phyloP scores from a whole-genome alignment of 1,140 invertebrate species.

The Conopomorpha cramerella region DNA sequence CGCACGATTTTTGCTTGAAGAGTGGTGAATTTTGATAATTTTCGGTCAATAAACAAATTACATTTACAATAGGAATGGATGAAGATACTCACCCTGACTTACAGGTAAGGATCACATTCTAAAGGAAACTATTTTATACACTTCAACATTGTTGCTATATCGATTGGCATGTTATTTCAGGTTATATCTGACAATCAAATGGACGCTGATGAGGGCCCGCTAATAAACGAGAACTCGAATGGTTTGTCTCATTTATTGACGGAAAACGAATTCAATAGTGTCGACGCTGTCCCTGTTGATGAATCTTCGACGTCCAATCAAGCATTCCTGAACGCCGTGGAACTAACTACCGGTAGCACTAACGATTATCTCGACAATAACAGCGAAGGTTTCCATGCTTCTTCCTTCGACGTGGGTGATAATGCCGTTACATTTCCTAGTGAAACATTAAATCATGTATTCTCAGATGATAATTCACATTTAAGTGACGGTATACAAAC shows the following conservation, averaged over 20 bases:
- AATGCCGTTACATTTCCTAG: conserved; percentile 42
- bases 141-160: conserved; percentile 5
- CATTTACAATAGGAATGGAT: conserved; percentile 28
- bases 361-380: conserved; percentile 46
- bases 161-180: conserved; percentile 23
- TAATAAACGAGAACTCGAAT: conserved; percentile 50
- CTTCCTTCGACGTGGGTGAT: conserved; percentile 47
- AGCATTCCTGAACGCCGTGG: conserved; percentile 45
- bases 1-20: too few species aligned
- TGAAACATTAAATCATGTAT: conserved; percentile 33
- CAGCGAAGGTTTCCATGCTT: conserved; percentile 29
- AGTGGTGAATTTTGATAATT: too few species aligned
- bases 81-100: conserved; percentile 48
- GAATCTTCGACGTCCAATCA: conserved; percentile 47
- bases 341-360: conserved; percentile 38
- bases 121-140: too few species aligned
- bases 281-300: conserved; percentile 36
- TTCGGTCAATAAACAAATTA: too few species aligned
- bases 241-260: conserved; percentile 44
- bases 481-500: too few species aligned
- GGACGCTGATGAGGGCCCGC: conserved; percentile 44
- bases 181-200: conserved; percentile 33
- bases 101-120: too few species aligned
- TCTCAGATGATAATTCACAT: conserved; percentile 38
- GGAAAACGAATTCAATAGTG: conserved; percentile 44